Evolutionary conservation across 2,888 invertebrate genomes (phyloP).

Genomic region (Drosophila infuscata): DNA sequence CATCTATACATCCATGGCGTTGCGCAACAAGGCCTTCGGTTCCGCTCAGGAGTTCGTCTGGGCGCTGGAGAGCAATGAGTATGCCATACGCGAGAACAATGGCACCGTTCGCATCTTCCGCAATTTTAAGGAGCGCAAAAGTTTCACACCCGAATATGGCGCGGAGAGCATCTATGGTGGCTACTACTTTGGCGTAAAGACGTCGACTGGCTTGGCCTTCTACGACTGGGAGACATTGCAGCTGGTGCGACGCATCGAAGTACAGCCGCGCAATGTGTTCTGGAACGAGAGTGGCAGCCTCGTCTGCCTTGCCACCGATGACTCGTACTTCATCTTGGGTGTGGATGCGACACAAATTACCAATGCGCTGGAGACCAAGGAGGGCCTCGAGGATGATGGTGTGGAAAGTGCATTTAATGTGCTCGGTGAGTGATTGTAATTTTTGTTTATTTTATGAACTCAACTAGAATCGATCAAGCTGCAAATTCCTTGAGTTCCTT

Average conservation of each 20-base stretch:
- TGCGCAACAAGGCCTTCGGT: constrained; percentile 99
- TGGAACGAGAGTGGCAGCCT: constrained; percentile 99
- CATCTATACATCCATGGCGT: constrained; percentile 99
- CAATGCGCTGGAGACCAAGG: constrained; percentile 90
- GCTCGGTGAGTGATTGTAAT: constrained; percentile 70
- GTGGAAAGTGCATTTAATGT: constrained; percentile 99
- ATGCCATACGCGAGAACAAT: constrained; percentile 94
- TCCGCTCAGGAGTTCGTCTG: constrained; percentile 99
- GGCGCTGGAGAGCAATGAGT: constrained; percentile 98
- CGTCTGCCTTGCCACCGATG: constrained; percentile 97
- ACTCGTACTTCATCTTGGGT: constrained; percentile 96
- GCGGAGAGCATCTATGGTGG: constrained; percentile 98
- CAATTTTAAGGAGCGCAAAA: constrained; percentile 98
- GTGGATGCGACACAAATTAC: constrained; percentile 94
- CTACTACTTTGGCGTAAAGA: constrained; percentile 94
- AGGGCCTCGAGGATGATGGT: constrained; percentile 94
- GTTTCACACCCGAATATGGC: constrained; percentile 98
- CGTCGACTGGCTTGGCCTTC: constrained; percentile 96
- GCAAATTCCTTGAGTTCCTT: background rate
- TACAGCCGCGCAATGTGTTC: constrained; percentile 95
- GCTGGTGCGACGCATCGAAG: constrained; percentile 97
- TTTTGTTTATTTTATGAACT: background rate
- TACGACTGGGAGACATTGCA: constrained; percentile 99
- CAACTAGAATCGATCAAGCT: background rate
- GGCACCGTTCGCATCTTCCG: constrained; percentile 97